Conservation (phyloP, 2,888 invertebrate species). For the Steinernema hermaphroditum region DNA sequence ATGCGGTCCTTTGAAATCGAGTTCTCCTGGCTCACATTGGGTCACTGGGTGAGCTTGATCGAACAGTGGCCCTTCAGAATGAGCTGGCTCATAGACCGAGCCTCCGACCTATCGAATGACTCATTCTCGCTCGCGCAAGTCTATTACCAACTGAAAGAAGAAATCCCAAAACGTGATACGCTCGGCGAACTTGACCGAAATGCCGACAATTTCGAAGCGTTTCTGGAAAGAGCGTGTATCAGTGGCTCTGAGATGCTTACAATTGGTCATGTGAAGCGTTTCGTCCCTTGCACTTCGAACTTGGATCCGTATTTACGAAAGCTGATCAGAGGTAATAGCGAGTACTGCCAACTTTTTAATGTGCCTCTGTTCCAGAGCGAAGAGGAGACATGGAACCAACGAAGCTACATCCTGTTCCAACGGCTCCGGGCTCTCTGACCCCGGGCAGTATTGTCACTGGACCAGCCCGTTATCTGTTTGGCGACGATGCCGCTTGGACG, state of each 20-base stretch:
- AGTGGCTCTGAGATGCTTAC: slow-evolving; percentile 64
- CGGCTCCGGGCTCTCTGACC: neutral
- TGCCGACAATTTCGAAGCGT: slow-evolving; percentile 82
- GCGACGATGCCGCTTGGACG: slow-evolving; percentile 40
- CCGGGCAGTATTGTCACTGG: neutral
- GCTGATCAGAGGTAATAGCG: slow-evolving; percentile 81
- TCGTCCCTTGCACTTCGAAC: slow-evolving; percentile 96
- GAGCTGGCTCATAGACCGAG: slow-evolving; percentile 86
- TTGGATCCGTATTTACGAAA: slow-evolving; percentile 96
- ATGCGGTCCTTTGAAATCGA: slow-evolving; percentile 97
- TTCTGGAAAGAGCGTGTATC: slow-evolving; percentile 40
- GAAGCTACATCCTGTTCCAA: neutral
- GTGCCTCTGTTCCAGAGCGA: neutral
- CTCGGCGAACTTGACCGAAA: slow-evolving; percentile 57
- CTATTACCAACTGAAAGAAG: slow-evolving; percentile 80
- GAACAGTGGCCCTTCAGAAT: slow-evolving; percentile 98
- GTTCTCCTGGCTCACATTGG: slow-evolving; percentile 96
- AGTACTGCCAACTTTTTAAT: neutral
- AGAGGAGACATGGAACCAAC: neutral
- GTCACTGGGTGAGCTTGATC: slow-evolving; percentile 95
- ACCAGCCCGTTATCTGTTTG: slow-evolving; percentile 31
- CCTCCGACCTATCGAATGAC: slow-evolving; percentile 81
- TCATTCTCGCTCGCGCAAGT: slow-evolving; percentile 82
- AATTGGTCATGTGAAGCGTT: slow-evolving; percentile 79
- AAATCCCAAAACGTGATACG: slow-evolving; percentile 54